Conservation (phyloP, 2,888 invertebrate species). For the Xestia rhomboidea region DNA sequence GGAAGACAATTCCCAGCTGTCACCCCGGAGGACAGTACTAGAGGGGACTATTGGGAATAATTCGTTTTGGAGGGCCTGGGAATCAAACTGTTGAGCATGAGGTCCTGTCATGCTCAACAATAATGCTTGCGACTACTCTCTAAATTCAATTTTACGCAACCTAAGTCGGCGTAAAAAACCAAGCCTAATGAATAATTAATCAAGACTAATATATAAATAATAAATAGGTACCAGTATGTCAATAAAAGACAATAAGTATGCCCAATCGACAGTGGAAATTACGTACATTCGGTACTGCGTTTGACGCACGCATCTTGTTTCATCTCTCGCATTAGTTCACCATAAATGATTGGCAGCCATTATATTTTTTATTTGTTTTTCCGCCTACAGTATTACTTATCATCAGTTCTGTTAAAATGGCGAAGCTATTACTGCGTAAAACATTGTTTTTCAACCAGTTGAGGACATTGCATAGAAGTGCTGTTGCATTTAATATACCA, state of each 20-base stretch:
- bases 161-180: neutral
- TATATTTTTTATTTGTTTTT: conserved; percentile 2
- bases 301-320: neutral
- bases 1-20: too few relatives aligned
- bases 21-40: too few relatives aligned
- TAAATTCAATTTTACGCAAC: neutral
- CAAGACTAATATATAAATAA: conserved; percentile 19
- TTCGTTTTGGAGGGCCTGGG: too few relatives aligned
- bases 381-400: neutral
- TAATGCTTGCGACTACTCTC: too few relatives aligned
- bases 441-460: conserved; percentile 30
- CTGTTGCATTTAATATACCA: conserved; percentile 3
- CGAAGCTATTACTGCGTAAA: conserved; percentile 8
- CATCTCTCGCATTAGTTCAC: neutral
- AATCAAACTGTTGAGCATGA: too few relatives aligned
- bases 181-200: neutral
- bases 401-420: neutral
- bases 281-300: neutral
- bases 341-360: neutral
- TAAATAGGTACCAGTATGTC: conserved; percentile 1
- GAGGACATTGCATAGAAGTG: conserved; percentile 20
- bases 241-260: neutral
- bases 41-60: too few relatives aligned
- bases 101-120: too few relatives aligned
- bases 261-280: conserved; percentile 11